Base-by-base conservation (phyloP, 2,888 invertebrate genomes). In the Tetranychus piercei region DNA sequence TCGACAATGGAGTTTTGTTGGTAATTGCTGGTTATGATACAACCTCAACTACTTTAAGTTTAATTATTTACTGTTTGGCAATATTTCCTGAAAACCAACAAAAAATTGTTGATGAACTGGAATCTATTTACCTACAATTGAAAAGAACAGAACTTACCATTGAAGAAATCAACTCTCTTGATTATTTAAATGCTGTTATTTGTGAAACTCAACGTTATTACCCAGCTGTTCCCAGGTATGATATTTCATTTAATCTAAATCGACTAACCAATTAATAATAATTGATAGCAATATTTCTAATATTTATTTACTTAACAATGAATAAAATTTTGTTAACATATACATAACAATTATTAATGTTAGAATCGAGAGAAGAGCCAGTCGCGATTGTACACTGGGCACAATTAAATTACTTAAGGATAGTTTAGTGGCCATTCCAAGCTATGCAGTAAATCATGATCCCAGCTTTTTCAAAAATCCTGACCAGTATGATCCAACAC, bases 1-100 rank as follows among this genome's bases (percentile, higher is more conserved):
- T 55, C 23, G 73, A 65, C 34, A 43, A 75, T 45, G 45, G 67
- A 15, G 23, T 75, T 11, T 64, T 73, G 11, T 69, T 73, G 22
- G 44, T 75, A 22, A 71, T 44, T 22, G 75, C 75, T 22, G 75
- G 75, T 8, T 75, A 69, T 73, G 75, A 75, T 22, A 75, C 75
- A 22, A 75, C 75, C n/a, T n/a, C 75, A 11, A 73, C 75, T 34
- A 23, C 72, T 20, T 23, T 75, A 18, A 66, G 73, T 44, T 45
- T 34, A 23, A 45, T 75, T 22, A 22, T 44, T 3, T 67, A 73
- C 18, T 75, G 44, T 69, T 73, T 75, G 11, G 73, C 75, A 22
- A 18, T 67, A 22, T 45, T 71, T 73, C 66, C 69, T 9, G 44
- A 73, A 20, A 55, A 34, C 73, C 75, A 75, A n/a, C n/a, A 75